Percentiles rank a stretch among this genome's conserved stretches.
These are phyloP conservation scores for Augochlorella aurata DNA, from an alignment of 2,888 invertebrate genomes.

Conservation along the genomic window DNA sequence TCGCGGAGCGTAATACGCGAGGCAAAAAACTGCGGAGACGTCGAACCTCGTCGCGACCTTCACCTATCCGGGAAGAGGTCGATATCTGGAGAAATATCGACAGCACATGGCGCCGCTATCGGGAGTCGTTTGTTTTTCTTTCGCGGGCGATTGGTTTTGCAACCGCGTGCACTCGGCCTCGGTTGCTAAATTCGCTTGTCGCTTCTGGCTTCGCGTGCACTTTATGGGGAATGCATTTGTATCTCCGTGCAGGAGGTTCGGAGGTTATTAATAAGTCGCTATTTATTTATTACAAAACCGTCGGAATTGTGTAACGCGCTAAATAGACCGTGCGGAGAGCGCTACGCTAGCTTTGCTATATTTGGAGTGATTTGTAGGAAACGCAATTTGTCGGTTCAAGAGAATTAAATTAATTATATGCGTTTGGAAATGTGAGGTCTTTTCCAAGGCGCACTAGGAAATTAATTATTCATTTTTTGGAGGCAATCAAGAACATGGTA, in stretches of 20 bases:
- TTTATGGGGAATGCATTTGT: constrained; percentile 8
- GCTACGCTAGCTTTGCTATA: not conserved
- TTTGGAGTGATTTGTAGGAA: not conserved
- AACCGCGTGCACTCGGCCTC: constrained; percentile 17
- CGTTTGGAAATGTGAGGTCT: too few relatives aligned
- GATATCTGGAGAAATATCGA: constrained; percentile 22
- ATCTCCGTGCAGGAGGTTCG: not conserved
- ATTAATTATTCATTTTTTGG: too few relatives aligned
- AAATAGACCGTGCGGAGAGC: not conserved
- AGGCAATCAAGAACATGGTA: too few relatives aligned
- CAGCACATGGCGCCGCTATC: not conserved
- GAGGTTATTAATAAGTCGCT: constrained; percentile 5
- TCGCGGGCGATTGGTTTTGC: constrained; percentile 24
- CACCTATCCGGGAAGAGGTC: constrained; percentile 9
- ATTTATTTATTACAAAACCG: constrained; percentile 8
- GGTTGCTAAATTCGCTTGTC: constrained; percentile 22
- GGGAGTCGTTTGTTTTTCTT: constrained; percentile 29
- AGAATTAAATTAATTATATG: not conserved
- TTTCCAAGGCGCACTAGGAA: too few relatives aligned
- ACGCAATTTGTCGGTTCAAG: not conserved
- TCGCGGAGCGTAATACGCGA: not conserved
- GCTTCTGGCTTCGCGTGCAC: not conserved
- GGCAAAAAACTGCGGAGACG: not conserved
- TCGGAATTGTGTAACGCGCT: not conserved
- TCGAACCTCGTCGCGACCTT: not conserved